A percentile compares a stretch with the other conserved stretches of the same genome.
Evolutionary conservation across 2,888 invertebrate species (phyloP).

Genomic region (Iselma pallidipennis): DNA sequence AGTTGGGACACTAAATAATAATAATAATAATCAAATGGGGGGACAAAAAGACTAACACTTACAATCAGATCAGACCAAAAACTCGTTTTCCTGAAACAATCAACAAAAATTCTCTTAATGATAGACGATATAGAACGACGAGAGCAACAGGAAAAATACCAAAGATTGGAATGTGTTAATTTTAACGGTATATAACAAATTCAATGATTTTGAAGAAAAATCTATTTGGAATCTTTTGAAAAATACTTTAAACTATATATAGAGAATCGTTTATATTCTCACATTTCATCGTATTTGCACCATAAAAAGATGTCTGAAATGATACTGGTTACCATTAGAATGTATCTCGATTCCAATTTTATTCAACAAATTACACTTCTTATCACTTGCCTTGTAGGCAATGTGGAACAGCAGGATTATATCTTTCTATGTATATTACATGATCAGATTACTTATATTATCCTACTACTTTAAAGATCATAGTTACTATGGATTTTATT

Average conservation of each 20-base stretch:
- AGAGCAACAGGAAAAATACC: background rate
- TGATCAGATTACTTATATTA: background rate
- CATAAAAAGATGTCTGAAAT: background rate
- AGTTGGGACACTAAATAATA: constrained; percentile 6
- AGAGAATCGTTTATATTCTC: background rate
- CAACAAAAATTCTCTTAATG: background rate
- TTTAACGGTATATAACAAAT: too few species aligned
- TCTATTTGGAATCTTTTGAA: too few species aligned
- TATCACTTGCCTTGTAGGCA: background rate
- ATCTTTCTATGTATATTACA: background rate
- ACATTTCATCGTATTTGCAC: background rate
- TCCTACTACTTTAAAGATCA: background rate
- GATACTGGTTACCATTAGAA: background rate
- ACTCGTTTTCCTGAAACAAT: constrained; percentile 10
- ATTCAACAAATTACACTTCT: background rate
- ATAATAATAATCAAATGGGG: background rate
- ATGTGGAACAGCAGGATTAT: background rate
- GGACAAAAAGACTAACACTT: background rate
- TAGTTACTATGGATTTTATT: background rate
- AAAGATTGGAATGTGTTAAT: background rate
- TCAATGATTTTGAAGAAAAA: too few species aligned
- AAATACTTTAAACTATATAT: too few species aligned
- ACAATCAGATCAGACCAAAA: background rate
- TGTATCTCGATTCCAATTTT: background rate
- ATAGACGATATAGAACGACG: background rate